These are phyloP conservation scores for Rhynchotus rufescens DNA, from an alignment of 2,797 vertebrate species.

Conservation along the genomic window DNA sequence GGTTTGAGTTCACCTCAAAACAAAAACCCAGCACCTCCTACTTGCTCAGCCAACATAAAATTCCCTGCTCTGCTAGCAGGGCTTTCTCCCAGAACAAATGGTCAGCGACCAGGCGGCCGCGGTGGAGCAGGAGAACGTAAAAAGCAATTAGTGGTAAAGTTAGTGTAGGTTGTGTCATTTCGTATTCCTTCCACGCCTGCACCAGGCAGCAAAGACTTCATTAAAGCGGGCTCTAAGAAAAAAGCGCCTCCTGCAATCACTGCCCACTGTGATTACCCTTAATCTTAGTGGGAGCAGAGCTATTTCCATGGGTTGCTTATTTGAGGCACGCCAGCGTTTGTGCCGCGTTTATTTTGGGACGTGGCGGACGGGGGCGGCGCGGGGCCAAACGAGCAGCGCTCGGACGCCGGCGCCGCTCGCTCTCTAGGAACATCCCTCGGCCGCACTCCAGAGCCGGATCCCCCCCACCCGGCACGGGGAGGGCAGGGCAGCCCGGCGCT, in stretches of 20 bases:
- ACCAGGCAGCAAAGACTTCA: background rate
- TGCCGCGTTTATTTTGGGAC: conserved; percentile 62
- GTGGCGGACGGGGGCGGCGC: background rate
- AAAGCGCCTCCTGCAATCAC: background rate
- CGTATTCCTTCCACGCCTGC: conserved; percentile 24
- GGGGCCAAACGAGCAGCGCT: background rate
- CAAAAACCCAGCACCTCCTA: conserved; percentile 12
- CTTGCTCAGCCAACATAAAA: conserved; percentile 46
- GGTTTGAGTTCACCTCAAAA: background rate
- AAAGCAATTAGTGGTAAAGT: conserved; percentile 55
- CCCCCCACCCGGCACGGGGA: accelerated
- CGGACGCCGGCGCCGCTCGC: background rate
- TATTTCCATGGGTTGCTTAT: conserved; percentile 48
- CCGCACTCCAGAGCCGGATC: background rate
- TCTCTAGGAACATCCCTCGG: conserved; percentile 50
- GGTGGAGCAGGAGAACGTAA: conserved; percentile 14
- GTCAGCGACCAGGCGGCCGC: background rate
- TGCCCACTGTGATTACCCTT: conserved; percentile 57
- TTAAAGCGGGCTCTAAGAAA: conserved; percentile 24
- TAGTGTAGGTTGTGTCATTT: conserved; percentile 54
- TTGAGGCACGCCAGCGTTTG: conserved; percentile 14
- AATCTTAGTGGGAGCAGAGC: conserved; percentile 43
- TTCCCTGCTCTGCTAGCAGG: conserved; percentile 29
- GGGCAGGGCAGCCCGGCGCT: accelerated
- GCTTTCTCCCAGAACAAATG: conserved; percentile 38